These are phyloP conservation scores for Betta splendens DNA, from an alignment of 2,797 vertebrate species.

Conservation along the genomic window DNA sequence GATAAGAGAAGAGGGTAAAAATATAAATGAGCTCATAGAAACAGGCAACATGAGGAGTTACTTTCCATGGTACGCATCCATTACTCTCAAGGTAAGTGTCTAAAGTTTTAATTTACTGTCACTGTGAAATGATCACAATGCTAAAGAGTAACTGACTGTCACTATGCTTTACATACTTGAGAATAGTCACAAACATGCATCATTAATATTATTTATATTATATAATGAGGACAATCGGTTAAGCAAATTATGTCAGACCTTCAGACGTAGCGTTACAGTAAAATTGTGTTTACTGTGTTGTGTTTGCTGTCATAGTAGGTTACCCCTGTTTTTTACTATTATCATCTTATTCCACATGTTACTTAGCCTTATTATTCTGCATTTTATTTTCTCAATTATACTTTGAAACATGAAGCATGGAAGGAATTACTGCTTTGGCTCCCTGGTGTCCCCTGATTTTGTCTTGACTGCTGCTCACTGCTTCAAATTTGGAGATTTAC, in stretches of 20 bases:
- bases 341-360: not conserved
- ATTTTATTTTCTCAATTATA: not conserved
- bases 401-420: not conserved
- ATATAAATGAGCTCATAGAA: no score
- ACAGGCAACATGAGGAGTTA: conserved; percentile 1
- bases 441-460: conserved; percentile 61
- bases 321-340: not conserved
- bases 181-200: no score
- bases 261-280: no score
- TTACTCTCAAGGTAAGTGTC: conserved; percentile 48
- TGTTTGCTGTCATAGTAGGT: no score
- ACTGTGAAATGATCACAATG: not conserved
- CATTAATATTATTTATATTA: no score
- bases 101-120: not conserved
- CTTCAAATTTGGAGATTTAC: conserved; percentile 26
- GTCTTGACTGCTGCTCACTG: conserved; percentile 76
- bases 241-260: no score
- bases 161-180: no score
- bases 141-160: no score
- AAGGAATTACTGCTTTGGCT: conserved; percentile 47
- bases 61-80: conserved; percentile 58
- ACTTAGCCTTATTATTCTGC: not conserved
- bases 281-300: no score
- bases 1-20: no score
- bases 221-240: no score